Conservation (phyloP, 2,888 invertebrate species). For the Melanchra persicariae region DNA sequence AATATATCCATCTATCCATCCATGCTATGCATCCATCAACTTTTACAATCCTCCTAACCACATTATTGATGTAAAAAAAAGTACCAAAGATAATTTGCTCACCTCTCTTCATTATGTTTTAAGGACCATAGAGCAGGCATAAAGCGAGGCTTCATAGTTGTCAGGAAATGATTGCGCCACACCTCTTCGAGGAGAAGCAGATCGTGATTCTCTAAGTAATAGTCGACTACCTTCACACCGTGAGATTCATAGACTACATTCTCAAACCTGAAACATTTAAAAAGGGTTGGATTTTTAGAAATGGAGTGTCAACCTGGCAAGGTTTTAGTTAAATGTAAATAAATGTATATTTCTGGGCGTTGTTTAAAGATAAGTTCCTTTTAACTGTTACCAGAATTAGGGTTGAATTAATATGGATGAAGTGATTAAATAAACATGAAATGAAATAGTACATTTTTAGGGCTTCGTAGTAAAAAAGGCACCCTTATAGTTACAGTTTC, state of each 20-base stretch:
- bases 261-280: slow-evolving; percentile 76
- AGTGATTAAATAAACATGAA: too few species aligned
- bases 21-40: background rate
- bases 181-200: slow-evolving; percentile 92
- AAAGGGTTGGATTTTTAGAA: background rate
- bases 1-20: too few species aligned
- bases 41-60: background rate
- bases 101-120: slow-evolving; percentile 92
- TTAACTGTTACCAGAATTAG: too few species aligned
- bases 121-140: slow-evolving; percentile 95
- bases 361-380: too few species aligned
- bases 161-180: slow-evolving; percentile 95
- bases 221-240: slow-evolving; percentile 91
- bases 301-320: background rate
- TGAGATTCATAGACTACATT: slow-evolving; percentile 89
- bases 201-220: slow-evolving; percentile 88
- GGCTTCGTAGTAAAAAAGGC: too few species aligned
- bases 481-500: too few species aligned
- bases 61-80: background rate
- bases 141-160: slow-evolving; percentile 93
- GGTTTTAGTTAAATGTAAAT: too few species aligned
- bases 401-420: too few species aligned
- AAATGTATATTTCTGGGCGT: too few species aligned
- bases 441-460: too few species aligned
- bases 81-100: background rate